Conservation (phyloP, 2,797 vertebrate species). For the Onychomys torridus region DNA sequence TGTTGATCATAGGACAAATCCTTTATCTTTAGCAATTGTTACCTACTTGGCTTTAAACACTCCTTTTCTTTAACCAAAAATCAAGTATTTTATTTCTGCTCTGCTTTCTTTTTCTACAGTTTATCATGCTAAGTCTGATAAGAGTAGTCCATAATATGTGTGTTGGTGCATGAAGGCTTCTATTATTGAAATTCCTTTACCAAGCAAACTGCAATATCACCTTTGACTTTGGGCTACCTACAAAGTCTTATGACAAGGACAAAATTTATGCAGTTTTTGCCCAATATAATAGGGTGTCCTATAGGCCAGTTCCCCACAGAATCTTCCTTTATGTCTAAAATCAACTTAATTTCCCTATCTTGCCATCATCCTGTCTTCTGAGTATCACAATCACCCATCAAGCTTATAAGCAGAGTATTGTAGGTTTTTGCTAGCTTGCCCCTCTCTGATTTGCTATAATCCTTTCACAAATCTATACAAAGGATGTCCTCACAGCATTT, state of each 20-base stretch:
- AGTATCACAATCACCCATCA: not conserved
- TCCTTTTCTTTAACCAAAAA: not conserved
- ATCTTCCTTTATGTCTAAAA: not conserved
- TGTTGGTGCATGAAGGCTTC: not conserved
- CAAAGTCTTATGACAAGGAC: not conserved
- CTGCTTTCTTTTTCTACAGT: not conserved
- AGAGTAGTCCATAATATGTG: not conserved
- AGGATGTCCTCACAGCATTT: not conserved
- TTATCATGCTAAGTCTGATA: not conserved
- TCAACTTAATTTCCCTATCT: not conserved
- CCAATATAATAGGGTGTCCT: not conserved
- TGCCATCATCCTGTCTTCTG: not conserved
- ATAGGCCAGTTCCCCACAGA: too few relatives aligned
- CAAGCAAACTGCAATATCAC: not conserved
- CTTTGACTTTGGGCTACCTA: not conserved
- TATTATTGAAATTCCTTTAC: too few relatives aligned
- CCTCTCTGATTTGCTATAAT: not conserved
- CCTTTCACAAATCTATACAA: not conserved
- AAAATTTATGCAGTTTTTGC: not conserved
- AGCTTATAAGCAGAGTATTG: not conserved
- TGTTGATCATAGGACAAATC: not conserved
- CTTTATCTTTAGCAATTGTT: not conserved
- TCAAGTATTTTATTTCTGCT: not conserved
- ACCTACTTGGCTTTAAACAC: not conserved
- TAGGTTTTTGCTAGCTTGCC: not conserved